Conservation (phyloP, 2,888 invertebrate genomes). For the Sycophila texana region DNA sequence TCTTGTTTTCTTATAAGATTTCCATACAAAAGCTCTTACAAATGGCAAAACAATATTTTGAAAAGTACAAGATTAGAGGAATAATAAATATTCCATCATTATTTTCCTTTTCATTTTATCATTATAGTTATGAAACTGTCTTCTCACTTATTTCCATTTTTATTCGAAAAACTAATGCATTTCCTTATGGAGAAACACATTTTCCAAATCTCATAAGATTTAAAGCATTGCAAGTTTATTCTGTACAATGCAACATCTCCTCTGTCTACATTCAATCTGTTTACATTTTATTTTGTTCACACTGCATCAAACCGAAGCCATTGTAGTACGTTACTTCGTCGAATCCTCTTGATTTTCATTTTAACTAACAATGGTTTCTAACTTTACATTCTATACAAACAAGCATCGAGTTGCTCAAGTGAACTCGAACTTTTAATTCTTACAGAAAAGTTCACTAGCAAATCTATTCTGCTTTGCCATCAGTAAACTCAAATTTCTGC, state of each 20-base stretch:
- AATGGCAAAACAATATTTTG: constrained; percentile 42
- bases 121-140: constrained; percentile 43
- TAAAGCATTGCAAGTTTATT: constrained; percentile 45
- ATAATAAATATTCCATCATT: constrained; percentile 41
- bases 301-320: constrained; percentile 49
- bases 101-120: constrained; percentile 23
- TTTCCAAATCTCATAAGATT: constrained; percentile 44
- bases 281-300: constrained; percentile 49
- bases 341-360: constrained; percentile 31
- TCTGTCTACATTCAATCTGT: constrained; percentile 40
- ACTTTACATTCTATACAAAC: constrained; percentile 57
- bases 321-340: constrained; percentile 51
- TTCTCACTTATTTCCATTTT: constrained; percentile 33
- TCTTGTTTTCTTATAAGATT: constrained; percentile 36
- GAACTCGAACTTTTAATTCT: constrained; percentile 49
- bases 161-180: constrained; percentile 45
- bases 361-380: constrained; percentile 49
- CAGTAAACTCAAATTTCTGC: constrained; percentile 55
- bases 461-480: constrained; percentile 57
- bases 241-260: constrained; percentile 48
- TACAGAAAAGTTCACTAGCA: constrained; percentile 57
- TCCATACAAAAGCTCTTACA: constrained; percentile 51
- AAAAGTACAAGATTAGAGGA: constrained; percentile 34
- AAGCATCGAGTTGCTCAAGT: constrained; percentile 51
- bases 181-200: constrained; percentile 43